Evolutionary conservation across 2,888 invertebrate genomes (phyloP), one percentile per base, ranked within the genome.

Genomic region (Proisotoma minuta): DNA sequence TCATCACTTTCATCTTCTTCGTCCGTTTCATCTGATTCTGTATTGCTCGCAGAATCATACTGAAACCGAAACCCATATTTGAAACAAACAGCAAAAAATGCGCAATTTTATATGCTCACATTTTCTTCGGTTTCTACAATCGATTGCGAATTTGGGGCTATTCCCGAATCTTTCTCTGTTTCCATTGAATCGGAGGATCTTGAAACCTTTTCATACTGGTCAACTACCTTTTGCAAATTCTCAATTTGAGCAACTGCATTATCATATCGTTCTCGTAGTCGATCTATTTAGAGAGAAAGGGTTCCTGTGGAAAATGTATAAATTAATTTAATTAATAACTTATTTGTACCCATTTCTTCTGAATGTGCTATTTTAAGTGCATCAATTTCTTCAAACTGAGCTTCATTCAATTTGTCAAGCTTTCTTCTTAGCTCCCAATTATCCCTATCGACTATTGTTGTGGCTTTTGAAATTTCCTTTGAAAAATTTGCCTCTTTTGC

Each of bases 401-500:
- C 82, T 77, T 87, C 85, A 75, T 88, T 88, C 60, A 88, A 84
- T 77, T 87, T 87, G 75, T 86, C 85, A 76, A 89, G 81, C 60
- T 87, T 82, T 72, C 84, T 80, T 51, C 89, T 79, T 56, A 88
- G 80, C 75, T 89, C 88, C 75, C 87, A 78, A 51, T 85, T 80
- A 75, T 87, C 85, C 78, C 84, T 81, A 76, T 87, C 88, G 0
- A 87, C 84, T 68, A 83, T 84, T 62, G 85, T 83, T 76, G 84
- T 82, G 0, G 84, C 82, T 52, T 82, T 82, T 0, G 84, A 80
- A 51, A 87, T 77, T 59, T 85, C 85, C 50, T 76, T 77, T 47
- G 78, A 77, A 67, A 79, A 79, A 62, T 77, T 75, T 0, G 82
- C 78, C 65, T 88, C 87, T 74, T 86, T 87, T 50, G 82, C 83